These are phyloP conservation scores for Xylota segnis DNA, from an alignment of 2,888 invertebrate species.

Conservation along the genomic window DNA sequence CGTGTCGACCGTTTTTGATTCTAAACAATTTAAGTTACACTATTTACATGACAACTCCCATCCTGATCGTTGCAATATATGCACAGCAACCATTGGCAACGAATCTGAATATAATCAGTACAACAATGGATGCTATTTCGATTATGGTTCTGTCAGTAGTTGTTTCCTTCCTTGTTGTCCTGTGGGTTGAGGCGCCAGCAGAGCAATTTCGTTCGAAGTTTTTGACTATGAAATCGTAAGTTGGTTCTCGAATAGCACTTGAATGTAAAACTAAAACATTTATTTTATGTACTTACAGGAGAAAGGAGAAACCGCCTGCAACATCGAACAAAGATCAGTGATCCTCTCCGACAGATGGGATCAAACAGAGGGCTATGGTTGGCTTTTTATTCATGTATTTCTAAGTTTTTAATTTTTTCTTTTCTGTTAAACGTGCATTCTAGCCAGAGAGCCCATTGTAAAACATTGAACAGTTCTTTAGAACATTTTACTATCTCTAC, in stretches of 20 bases:
- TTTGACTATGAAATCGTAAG: neutral
- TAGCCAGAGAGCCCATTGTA: neutral
- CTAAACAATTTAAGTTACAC: neutral
- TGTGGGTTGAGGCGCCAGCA: neutral
- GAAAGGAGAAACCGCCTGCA: too few species aligned
- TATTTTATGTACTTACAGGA: too few species aligned
- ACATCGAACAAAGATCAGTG: too few species aligned
- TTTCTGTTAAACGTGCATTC: neutral
- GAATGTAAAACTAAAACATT: too few species aligned
- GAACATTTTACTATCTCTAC: neutral
- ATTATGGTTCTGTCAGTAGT: neutral
- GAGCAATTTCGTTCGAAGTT: neutral
- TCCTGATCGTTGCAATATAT: neutral
- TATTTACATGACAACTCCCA: neutral
- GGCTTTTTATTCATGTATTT: too few species aligned
- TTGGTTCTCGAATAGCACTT: too few species aligned
- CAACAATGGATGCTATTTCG: neutral
- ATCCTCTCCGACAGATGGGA: too few species aligned
- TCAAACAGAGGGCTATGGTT: too few species aligned
- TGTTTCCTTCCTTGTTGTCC: neutral
- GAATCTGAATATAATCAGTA: neutral
- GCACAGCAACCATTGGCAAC: neutral
- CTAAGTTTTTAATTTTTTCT: too few species aligned
- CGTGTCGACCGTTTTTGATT: neutral
- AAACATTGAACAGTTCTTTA: neutral